Conservation (phyloP, 2,888 invertebrate species). For the Hyposoter dolosus region DNA sequence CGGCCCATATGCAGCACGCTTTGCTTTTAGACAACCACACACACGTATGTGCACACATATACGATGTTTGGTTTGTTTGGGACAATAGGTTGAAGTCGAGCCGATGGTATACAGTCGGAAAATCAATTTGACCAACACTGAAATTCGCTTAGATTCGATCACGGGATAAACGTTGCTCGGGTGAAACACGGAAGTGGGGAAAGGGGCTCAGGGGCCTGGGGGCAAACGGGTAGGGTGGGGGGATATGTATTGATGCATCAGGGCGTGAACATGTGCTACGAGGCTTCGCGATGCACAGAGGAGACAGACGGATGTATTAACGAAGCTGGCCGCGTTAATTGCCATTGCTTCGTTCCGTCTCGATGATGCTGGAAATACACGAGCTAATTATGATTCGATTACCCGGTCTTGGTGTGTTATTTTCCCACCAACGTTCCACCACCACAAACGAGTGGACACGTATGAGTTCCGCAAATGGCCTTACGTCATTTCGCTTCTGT, state of each 20-base stretch:
- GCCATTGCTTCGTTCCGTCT: slow-evolving; percentile 36
- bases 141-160: slow-evolving; percentile 52
- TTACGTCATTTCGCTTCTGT: slow-evolving; percentile 6
- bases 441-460: slow-evolving; percentile 26
- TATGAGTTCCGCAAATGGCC: neutral
- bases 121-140: slow-evolving; percentile 61
- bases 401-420: slow-evolving; percentile 40
- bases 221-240: neutral
- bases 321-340: slow-evolving; percentile 56
- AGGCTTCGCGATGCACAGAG: slow-evolving; percentile 33
- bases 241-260: slow-evolving; percentile 24
- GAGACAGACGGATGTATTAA: slow-evolving; percentile 42
- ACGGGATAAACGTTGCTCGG: slow-evolving; percentile 13
- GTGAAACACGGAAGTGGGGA: neutral
- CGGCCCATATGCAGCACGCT: neutral
- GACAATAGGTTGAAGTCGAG: slow-evolving; percentile 34
- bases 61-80: slow-evolving; percentile 37
- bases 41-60: neutral
- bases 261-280: slow-evolving; percentile 17
- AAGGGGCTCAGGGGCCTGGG: neutral
- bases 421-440: slow-evolving; percentile 38
- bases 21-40: neutral
- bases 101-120: slow-evolving; percentile 33
- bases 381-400: slow-evolving; percentile 61
- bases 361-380: slow-evolving; percentile 50